Evolutionary conservation across 1,140 invertebrate genomes (phyloP), one percentile per base, ranked within the genome.

Genomic region (Trachymyrmex cornetzi): DNA sequence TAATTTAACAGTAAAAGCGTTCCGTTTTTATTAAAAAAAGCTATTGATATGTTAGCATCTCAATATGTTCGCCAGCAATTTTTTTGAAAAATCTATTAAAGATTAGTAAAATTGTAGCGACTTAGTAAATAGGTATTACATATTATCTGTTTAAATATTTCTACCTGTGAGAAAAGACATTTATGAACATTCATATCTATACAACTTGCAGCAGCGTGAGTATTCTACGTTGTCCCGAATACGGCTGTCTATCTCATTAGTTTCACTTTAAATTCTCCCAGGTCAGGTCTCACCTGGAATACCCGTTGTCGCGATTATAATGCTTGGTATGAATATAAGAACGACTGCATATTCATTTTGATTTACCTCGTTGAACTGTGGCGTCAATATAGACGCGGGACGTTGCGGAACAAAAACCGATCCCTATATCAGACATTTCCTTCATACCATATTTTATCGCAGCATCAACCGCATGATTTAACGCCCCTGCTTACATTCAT

Each of bases 271-370:
- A 82, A 55, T 61, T 48, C 38, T 30, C 53, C n/a, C 27, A 50
- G n/a, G 24, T 66, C 30, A n/a, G 14, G 22, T 48, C 57, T 86
- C 44, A 61, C n/a, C 22, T 61, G 48, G 16, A 74, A 75, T 66
- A 72, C 38, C 34, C 55, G 22, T 72, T 34, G 34, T 6, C 30
- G n/a, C 50, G n/a, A 71, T 84, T 84, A 84, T 74, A 75, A 75
- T 74, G 19, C 27, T n/a, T 24, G 22, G 61, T 30, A 74, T 59
- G 75, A 87, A 85, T 85, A 71, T 22, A 71, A 38, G 55, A 44
- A 57, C 44, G 61, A 16, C 61, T 90, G 86, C 86, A 90, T 90
- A 90, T 90, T 90, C 89, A 90, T 90, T 84, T 81, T 3, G 66
- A 27, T 82, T 69, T 55, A 27, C 24, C 44, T 48, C 7, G n/a